Base-by-base conservation (phyloP, 2,888 invertebrate species). In the Drosophila kambysellisi region DNA sequence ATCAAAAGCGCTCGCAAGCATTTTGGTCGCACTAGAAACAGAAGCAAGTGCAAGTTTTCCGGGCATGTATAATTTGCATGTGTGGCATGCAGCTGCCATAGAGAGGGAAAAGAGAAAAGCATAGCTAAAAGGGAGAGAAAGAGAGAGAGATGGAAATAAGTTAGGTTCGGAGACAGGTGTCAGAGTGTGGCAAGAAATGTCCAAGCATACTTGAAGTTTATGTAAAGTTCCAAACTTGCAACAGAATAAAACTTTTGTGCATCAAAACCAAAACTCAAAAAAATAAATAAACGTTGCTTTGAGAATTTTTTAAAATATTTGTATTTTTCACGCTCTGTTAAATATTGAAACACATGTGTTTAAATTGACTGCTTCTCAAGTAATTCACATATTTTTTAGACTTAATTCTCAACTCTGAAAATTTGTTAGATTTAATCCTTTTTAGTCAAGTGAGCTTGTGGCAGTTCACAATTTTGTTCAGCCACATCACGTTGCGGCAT, bases 401-500 rank as follows among this genome's bases (percentile, higher is more conserved):
- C 29, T 56, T n/a, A 8, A 56, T 54, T 29, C 15, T 6, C 7
- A 56, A n/a, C 6, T 50, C 4, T 15, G 4, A 15, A 46, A 4
- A 11, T 43, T 0, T 2, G 2, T 20, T 20, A 15, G 7, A 25
- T 8, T 20, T 1, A 8, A 15, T 15, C 2, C 7, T 8, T 20
- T 57, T 17, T 50, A 4, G 8, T 37, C 12, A 20, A 32, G n/a
- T 50, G 7, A 29, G 43, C 12, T 29, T 17, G 20, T 15, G 17
- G 32, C 30, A 9, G 12, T 8, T 60, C 32, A 48, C 56, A 68
- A 57, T 11, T 37, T 66, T 64, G 60, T 63, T 77, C 60, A 70
- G 66, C 46, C 82, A 75, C 73, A 69, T 78, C 82, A 74, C 73
- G 74, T 74, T 72, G 74, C 74, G 56, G 62, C 69, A 75, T 67